phyloP scores from a whole-genome alignment of 2,113 vertebrate species.

The Anser cygnoides region DNA sequence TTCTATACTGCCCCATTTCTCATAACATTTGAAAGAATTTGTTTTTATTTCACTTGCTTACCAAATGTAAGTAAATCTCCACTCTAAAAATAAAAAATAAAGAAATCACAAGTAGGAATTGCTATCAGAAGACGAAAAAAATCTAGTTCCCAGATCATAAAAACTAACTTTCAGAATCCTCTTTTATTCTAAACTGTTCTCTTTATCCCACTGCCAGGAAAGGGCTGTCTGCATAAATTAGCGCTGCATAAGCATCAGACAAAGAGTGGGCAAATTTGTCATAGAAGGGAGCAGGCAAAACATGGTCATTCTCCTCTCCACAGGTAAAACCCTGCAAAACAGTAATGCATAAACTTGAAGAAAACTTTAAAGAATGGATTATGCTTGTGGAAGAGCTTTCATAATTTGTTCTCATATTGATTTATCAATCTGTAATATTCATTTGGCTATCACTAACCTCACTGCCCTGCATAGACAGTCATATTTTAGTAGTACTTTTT shows the following conservation, averaged over 20 bases:
- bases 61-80: not conserved
- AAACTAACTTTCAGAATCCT: not conserved
- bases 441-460: not conserved
- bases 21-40: not conserved
- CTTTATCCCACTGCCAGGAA: not conserved
- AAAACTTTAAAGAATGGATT: not conserved
- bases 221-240: accelerated
- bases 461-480: not conserved
- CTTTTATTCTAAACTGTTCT: not conserved
- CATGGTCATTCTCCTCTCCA: not conserved
- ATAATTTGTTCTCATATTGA: not conserved
- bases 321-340: not conserved
- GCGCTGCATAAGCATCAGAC: not conserved
- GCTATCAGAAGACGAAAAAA: not conserved
- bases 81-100: not conserved
- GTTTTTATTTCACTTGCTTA: not conserved
- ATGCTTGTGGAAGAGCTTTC: not conserved
- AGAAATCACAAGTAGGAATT: not conserved
- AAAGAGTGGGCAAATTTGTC: not conserved
- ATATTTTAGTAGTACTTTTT: not conserved
- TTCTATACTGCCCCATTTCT: not conserved
- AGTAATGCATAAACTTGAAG: not conserved
- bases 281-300: not conserved
- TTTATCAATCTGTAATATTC: not conserved
- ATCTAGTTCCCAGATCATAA: not conserved